phyloP scores from a whole-genome alignment of 2,797 vertebrate genomes.

The Sparidentex hasta region DNA sequence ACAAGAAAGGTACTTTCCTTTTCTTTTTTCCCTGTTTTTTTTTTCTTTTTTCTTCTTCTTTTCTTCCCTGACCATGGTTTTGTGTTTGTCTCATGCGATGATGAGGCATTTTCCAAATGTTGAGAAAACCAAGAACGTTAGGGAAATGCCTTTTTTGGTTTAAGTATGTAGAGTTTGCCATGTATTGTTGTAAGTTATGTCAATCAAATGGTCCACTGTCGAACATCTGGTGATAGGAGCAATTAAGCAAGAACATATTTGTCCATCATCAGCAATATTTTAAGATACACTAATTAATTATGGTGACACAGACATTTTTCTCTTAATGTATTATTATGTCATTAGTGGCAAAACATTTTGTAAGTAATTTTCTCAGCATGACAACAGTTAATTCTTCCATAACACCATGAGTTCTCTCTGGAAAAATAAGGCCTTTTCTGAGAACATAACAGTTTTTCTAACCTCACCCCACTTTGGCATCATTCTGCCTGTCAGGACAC shows the following conservation, averaged over 20 bases:
- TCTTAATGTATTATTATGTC: conserved; percentile 17
- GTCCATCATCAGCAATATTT: conserved; percentile 24
- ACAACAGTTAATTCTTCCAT: not conserved
- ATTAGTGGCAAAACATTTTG: conserved; percentile 18
- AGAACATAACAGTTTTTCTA: not conserved
- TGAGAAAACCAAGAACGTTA: conserved; percentile 22
- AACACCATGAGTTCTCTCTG: conserved; percentile 9
- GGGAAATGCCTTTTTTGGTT: conserved; percentile 36
- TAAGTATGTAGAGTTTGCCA: not conserved
- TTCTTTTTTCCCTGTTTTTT: conserved; percentile 60
- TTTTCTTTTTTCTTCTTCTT: conserved; percentile 41
- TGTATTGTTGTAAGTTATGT: conserved; percentile 45
- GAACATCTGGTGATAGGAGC: conserved; percentile 42
- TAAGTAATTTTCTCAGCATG: not conserved
- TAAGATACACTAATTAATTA: conserved; percentile 10
- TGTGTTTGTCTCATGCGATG: conserved; percentile 57
- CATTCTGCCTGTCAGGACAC: conserved; percentile 2
- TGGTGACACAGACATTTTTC: conserved; percentile 35
- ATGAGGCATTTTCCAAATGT: conserved; percentile 51
- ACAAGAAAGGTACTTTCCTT: conserved; percentile 90
- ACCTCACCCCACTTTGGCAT: not conserved
- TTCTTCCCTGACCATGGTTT: conserved; percentile 57
- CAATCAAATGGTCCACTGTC: conserved; percentile 4
- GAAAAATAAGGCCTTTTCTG: conserved; percentile 2
- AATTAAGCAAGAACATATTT: conserved; percentile 20